phyloP scores from a whole-genome alignment of 2,797 vertebrate species.

The Ctenopoma kingsleyae region DNA sequence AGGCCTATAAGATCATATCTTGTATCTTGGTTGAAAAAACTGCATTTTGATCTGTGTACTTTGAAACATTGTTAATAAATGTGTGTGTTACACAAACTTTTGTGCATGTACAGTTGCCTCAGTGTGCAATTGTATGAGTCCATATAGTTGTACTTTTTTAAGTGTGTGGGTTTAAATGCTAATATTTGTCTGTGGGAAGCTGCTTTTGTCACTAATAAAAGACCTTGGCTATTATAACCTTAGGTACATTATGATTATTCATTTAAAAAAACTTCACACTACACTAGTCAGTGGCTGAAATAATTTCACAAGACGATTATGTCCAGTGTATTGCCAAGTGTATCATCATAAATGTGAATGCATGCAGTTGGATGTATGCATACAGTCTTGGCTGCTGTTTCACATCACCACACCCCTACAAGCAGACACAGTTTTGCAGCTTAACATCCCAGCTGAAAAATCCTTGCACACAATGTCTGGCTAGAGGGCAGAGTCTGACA shows the following conservation, averaged over 20 bases:
- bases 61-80: background rate
- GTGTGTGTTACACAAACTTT: background rate
- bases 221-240: constrained; percentile 12
- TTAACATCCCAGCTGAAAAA: constrained; percentile 55
- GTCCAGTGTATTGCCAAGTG: background rate
- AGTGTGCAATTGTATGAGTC: background rate
- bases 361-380: constrained; percentile 1
- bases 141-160: background rate
- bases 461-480: constrained; percentile 45
- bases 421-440: constrained; percentile 23
- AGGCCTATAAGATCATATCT: no score
- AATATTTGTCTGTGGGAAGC: constrained; percentile 10
- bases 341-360: constrained; percentile 10
- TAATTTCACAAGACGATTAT: background rate
- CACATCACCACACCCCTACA: background rate
- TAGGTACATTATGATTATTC: constrained; percentile 14
- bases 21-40: no score
- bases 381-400: constrained; percentile 19
- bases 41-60: background rate
- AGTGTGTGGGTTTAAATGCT: constrained; percentile 21
- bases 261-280: constrained; percentile 1
- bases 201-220: constrained; percentile 31
- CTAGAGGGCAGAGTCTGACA: constrained; percentile 50
- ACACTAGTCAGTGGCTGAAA: constrained; percentile 11
- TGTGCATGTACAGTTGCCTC: background rate